Percentiles rank a stretch among this genome's conserved stretches.
phyloP scores from a whole-genome alignment of 2,797 vertebrate genomes.

The Micromesistius poutassou region DNA sequence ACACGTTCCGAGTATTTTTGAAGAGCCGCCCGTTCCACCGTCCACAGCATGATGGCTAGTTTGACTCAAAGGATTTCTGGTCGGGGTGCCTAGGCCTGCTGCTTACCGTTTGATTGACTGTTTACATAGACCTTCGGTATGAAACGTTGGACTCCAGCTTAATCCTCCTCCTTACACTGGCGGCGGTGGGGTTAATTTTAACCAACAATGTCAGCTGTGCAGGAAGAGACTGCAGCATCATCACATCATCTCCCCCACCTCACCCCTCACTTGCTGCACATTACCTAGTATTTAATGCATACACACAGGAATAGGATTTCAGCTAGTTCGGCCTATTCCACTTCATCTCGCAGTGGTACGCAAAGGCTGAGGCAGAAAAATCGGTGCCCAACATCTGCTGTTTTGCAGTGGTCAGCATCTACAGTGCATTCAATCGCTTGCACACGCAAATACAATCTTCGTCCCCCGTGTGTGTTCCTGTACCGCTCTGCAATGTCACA shows the following conservation, averaged over 20 bases:
- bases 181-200: background rate
- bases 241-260: background rate
- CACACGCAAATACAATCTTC: background rate
- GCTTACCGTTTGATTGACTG: background rate
- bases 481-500: background rate
- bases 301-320: background rate
- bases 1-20: slow-evolving; percentile 7
- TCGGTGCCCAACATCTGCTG: background rate
- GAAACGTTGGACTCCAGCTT: background rate
- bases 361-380: slow-evolving; percentile 2
- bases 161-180: background rate
- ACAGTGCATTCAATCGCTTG: background rate
- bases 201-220: background rate
- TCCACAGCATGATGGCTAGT: background rate
- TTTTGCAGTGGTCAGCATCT: background rate
- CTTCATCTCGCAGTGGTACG: slow-evolving; percentile 23
- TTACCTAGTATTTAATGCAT: background rate
- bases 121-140: background rate
- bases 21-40: slow-evolving; percentile 1
- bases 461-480: background rate
- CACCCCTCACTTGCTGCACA: background rate
- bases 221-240: background rate
- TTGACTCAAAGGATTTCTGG: background rate
- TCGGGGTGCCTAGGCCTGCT: background rate
- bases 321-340: slow-evolving; percentile 18